phyloP scores from a whole-genome alignment of 2,113 vertebrate genomes.

The Charina bottae region DNA sequence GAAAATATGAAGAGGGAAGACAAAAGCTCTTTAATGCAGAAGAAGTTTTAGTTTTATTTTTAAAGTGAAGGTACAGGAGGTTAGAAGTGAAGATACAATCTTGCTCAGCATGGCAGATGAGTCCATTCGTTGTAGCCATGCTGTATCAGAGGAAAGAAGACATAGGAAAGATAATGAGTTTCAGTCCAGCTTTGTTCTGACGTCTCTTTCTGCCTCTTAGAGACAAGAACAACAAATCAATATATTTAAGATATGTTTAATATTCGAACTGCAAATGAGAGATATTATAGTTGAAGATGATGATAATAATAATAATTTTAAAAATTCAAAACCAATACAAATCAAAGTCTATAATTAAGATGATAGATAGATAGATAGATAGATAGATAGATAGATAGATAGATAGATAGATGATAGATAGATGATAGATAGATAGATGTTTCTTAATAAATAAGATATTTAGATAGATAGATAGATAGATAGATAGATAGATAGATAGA shows the following conservation, averaged over 20 bases:
- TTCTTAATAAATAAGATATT: no score
- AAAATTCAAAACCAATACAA: not conserved
- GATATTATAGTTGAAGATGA: not conserved
- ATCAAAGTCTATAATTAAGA: not conserved
- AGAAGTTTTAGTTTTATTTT: not conserved
- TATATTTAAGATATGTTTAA: not conserved
- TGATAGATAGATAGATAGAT: no score
- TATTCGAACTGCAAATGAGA: not conserved
- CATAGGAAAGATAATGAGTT: not conserved
- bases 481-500: no score
- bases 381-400: no score
- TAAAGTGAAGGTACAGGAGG: not conserved
- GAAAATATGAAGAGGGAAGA: constrained; percentile 32
- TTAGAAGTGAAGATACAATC: not conserved
- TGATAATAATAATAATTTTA: not conserved
- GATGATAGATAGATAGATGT: no score
- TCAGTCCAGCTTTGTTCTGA: not conserved
- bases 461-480: no score
- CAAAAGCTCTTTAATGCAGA: constrained; percentile 56
- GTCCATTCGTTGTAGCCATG: not conserved
- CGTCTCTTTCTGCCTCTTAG: not conserved
- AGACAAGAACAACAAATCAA: not conserved
- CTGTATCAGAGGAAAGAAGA: not conserved
- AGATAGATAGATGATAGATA: no score
- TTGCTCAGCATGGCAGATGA: not conserved